A percentile compares a stretch with the other conserved stretches of the same genome.
These are phyloP conservation scores for Blastobasis lacticolella DNA, from an alignment of 2,888 invertebrate species.

Conservation along the genomic window DNA sequence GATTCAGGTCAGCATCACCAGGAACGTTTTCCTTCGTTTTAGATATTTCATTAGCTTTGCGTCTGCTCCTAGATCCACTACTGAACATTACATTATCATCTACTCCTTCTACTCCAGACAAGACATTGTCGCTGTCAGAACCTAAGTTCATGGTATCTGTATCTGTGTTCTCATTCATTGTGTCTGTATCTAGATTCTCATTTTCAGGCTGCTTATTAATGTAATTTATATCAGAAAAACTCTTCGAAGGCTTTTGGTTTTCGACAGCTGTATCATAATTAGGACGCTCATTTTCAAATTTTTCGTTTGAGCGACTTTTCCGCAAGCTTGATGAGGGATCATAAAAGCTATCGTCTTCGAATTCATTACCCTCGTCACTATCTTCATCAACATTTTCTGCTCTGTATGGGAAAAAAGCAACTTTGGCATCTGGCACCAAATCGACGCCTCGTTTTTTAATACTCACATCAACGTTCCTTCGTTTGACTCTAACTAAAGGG, in stretches of 20 bases:
- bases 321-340: conserved; percentile 49
- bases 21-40: conserved; percentile 6
- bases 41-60: conserved; percentile 24
- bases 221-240: too few species aligned
- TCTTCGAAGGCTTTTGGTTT: conserved; percentile 7
- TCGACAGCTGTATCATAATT: conserved; percentile 3
- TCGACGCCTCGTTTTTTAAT: conserved; percentile 45
- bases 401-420: conserved; percentile 47
- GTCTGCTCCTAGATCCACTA: conserved; percentile 35
- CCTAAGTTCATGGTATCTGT: conserved; percentile 39
- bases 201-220: too few species aligned
- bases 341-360: conserved; percentile 64
- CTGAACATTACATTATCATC: conserved; percentile 59
- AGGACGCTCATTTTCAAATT: conserved; percentile 17
- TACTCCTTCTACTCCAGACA: conserved; percentile 52
- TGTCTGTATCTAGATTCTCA: conserved; percentile 3
- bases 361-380: conserved; percentile 65
- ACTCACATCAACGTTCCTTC: conserved; percentile 35
- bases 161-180: conserved; percentile 13
- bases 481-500: conserved; percentile 57
- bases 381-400: conserved; percentile 59
- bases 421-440: conserved; percentile 43
- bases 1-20: conserved; percentile 14
- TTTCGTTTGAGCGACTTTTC: conserved; percentile 21
- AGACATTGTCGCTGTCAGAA: conserved; percentile 52